Evolutionary conservation across 30 jellyfish, hydroid and myxozoan species (phyloP), one percentile per base, ranked within the genome.

Genomic region (Mastigias papua): DNA sequence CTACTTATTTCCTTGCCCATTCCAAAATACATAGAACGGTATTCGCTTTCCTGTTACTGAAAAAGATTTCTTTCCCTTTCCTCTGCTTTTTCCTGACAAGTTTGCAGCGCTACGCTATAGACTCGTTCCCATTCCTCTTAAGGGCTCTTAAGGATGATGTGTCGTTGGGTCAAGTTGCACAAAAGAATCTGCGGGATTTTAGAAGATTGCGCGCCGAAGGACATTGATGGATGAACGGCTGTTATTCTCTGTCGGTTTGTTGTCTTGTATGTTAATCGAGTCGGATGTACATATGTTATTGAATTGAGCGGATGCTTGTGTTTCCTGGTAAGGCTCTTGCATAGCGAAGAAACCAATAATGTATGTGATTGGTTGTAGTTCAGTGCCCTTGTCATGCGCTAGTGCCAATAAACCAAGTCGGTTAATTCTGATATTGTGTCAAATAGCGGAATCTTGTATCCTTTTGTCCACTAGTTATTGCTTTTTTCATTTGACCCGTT

Each of bases 171-270:
- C 13, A 21, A 10, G 27, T 54, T 54, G 27, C 67, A 54, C 67
- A 54, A 54, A 54, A 21, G 9, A 21, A 19, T 19, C 17, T 10
- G 67, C 67, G 27, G 67, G 27, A 10, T 54, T 10, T 54, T 11
- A 54, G 27, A 54, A 54, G 67, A 19, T 54, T 54, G 23, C 27
- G 23, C 27, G 25, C 67, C 67, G 67, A 54, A 27, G 35, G 92
- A 83, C 92, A 71, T 72, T 83, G 92, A 83, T 83, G 92, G 86
- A 83, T 83, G 86, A 71, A 37, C 69, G 82, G 49, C 84, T 73
- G 86, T 28, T 28, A 61, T 50, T 23, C 76, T 21, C 69, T 64
- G 86, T 67, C 67, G 60, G 79, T 34, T 26, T 19, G 31, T n/a
- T 62, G 78, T 30, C 64, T 30, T 37, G 48, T 22, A 22, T 31